Evolutionary conservation across 2,113 vertebrate genomes (phyloP).

Genomic region (Hyaena hyaena): DNA sequence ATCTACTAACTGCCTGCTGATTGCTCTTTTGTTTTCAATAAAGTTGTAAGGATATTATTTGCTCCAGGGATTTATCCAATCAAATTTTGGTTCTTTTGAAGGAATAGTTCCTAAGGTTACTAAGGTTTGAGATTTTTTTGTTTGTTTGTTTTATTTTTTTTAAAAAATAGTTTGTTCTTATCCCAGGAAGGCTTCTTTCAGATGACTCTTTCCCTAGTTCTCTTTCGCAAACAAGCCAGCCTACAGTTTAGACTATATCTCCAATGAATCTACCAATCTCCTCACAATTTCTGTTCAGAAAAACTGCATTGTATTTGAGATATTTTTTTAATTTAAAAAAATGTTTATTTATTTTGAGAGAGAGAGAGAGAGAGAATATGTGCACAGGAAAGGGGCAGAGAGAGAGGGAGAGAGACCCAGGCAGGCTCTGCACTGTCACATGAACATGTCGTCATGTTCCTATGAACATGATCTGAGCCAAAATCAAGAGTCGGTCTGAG

Average conservation of each 20-base stretch:
- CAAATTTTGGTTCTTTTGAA: neutral
- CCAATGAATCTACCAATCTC: neutral
- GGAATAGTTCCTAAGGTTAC: neutral
- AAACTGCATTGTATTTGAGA: neutral
- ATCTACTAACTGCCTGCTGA: neutral
- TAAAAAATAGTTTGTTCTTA: neutral
- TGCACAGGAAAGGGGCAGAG: no score
- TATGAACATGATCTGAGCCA: no score
- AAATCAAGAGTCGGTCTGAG: no score
- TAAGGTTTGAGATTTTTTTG: neutral
- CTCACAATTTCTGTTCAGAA: neutral
- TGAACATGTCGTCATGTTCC: no score
- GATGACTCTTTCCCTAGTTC: neutral
- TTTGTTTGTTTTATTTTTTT: no score
- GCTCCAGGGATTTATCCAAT: neutral
- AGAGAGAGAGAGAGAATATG: no score
- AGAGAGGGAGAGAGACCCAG: no score
- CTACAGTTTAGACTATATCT: neutral
- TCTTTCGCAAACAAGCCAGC: neutral
- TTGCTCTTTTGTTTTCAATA: neutral
- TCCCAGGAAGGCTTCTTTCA: neutral
- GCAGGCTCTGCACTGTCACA: no score
- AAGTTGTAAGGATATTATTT: neutral
- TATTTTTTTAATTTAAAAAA: no score
- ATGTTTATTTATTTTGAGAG: no score